A percentile compares a stretch with the other conserved stretches of the same genome.
Evolutionary conservation across 2,888 invertebrate genomes (phyloP).

Genomic region (Mythimna pallens): DNA sequence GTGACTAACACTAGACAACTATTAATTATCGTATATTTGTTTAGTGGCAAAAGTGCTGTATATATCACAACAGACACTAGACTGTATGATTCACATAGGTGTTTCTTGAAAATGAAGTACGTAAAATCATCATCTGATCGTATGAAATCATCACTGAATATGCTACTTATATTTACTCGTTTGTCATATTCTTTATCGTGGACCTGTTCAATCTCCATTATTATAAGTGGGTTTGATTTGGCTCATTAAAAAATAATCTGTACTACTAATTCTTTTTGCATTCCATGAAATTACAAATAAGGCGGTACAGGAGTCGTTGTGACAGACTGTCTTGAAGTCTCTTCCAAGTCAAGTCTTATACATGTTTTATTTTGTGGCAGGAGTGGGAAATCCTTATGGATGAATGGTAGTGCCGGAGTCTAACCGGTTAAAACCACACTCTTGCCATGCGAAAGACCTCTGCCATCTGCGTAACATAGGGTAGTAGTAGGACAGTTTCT

Average conservation of each 20-base stretch:
- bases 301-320: not conserved
- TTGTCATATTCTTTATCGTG: not conserved
- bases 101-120: conserved; percentile 21
- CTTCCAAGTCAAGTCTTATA: not conserved
- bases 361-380: no score
- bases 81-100: conserved; percentile 7
- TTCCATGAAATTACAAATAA: not conserved
- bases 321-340: not conserved
- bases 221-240: no score
- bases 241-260: not conserved
- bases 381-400: no score
- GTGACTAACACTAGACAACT: conserved; percentile 34
- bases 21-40: conserved; percentile 25
- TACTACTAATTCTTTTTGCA: not conserved
- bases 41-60: not conserved
- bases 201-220: not conserved
- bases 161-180: not conserved
- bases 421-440: no score
- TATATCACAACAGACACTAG: not conserved
- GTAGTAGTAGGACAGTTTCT: no score
- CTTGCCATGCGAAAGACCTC: no score
- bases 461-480: no score
- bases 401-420: no score
- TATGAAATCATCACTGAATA: conserved; percentile 12
- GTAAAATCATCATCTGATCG: conserved; percentile 10